Evolutionary conservation across 1,140 invertebrate species (phyloP).

Genomic region (Drosophila auraria): DNA sequence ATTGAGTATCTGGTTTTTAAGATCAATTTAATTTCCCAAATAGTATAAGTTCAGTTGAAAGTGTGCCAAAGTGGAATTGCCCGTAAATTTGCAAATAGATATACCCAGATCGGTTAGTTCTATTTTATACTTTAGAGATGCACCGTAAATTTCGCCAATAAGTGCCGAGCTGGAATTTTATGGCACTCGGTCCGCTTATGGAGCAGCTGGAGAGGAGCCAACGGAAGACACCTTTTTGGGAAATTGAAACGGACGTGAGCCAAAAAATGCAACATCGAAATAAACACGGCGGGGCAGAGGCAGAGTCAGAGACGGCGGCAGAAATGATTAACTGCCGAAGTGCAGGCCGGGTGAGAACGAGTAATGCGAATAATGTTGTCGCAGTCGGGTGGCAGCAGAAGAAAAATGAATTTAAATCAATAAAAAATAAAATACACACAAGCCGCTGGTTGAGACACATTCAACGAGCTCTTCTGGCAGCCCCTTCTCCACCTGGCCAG

Average conservation of each 20-base stretch:
- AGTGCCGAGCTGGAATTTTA: conserved; percentile 44
- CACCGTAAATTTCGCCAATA: conserved; percentile 44
- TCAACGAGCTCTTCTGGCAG: conserved; percentile 35
- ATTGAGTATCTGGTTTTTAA: neutral
- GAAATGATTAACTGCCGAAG: conserved; percentile 68
- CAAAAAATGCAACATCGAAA: conserved; percentile 51
- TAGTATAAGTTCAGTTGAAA: conserved; percentile 9
- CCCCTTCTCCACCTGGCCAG: conserved; percentile 22
- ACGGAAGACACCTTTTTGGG: conserved; percentile 48
- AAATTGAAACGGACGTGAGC: conserved; percentile 62
- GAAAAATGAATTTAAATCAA: conserved; percentile 79
- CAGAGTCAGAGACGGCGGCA: neutral
- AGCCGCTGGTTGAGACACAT: conserved; percentile 26
- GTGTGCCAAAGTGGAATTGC: neutral
- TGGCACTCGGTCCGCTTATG: conserved; percentile 27
- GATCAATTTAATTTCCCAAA: neutral
- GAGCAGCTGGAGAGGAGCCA: conserved; percentile 42
- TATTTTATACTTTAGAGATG: conserved; percentile 13
- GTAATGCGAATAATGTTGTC: conserved; percentile 51
- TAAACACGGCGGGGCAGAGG: conserved; percentile 13
- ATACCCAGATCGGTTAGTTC: neutral
- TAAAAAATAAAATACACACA: conserved; percentile 53
- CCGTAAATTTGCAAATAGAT: neutral
- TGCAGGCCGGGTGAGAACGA: conserved; percentile 40
- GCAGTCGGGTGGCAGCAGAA: conserved; percentile 43